phyloP scores from a whole-genome alignment of 2,888 invertebrate species.

The Noctua fimbriata region DNA sequence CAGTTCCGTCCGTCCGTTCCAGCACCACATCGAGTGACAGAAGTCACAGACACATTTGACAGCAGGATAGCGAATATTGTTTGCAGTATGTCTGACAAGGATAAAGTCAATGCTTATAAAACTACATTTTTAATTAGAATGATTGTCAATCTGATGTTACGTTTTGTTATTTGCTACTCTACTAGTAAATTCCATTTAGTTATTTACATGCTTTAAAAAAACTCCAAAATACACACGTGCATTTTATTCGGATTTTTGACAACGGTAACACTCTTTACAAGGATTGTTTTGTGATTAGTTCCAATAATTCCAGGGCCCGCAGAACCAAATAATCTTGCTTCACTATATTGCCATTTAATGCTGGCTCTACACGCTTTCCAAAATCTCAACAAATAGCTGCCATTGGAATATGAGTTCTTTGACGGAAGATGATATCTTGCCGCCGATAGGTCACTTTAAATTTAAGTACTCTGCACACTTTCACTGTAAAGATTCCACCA shows the following conservation, averaged over 20 bases:
- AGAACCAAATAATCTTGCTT: too few relatives aligned
- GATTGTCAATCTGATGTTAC: constrained; percentile 20
- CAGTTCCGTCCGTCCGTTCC: background rate
- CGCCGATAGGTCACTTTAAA: too few relatives aligned
- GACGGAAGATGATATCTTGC: too few relatives aligned
- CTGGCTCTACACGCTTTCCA: too few relatives aligned
- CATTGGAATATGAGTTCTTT: too few relatives aligned
- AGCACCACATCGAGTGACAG: background rate
- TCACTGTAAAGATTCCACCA: too few relatives aligned
- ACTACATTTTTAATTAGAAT: background rate
- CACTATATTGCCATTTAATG: too few relatives aligned
- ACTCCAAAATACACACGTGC: background rate
- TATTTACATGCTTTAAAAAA: background rate
- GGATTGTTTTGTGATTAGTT: too few relatives aligned
- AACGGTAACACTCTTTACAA: too few relatives aligned
- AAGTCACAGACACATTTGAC: constrained; percentile 14
- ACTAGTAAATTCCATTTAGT: background rate
- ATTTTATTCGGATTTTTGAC: background rate
- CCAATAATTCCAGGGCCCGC: too few relatives aligned
- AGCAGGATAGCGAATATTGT: constrained; percentile 11
- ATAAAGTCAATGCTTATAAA: background rate
- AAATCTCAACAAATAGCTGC: too few relatives aligned
- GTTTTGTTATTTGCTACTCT: constrained; percentile 13
- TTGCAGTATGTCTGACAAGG: constrained; percentile 17
- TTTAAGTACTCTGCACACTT: too few relatives aligned